Evolutionary conservation across 2,888 invertebrate genomes (phyloP).

Genomic region (Eugnorisma glareosa): DNA sequence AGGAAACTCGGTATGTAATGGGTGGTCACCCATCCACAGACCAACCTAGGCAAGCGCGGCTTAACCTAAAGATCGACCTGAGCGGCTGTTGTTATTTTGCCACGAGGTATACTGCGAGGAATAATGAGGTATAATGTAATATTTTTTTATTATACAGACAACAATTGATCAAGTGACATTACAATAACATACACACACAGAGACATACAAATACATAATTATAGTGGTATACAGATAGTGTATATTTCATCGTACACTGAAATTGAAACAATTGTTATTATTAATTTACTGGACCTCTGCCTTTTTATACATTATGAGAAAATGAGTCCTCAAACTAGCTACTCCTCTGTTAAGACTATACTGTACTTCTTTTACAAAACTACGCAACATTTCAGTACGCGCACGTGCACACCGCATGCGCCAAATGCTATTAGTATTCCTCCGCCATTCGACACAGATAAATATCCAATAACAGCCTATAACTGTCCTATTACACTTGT

Average conservation of each 20-base stretch:
- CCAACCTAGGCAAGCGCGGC: too few species aligned
- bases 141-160: too few species aligned
- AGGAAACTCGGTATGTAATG: too few species aligned
- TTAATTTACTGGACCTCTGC: background rate
- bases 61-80: too few species aligned
- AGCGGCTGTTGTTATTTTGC: too few species aligned
- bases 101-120: too few species aligned
- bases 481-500: slow-evolving; percentile 60
- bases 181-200: too few species aligned
- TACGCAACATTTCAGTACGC: background rate
- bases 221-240: background rate
- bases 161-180: too few species aligned
- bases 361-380: slow-evolving; percentile 1
- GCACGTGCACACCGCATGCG: slow-evolving; percentile 44
- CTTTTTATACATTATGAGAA: background rate
- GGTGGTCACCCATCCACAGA: too few species aligned
- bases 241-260: background rate
- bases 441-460: slow-evolving; percentile 54
- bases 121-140: too few species aligned
- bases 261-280: background rate
- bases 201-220: too few species aligned
- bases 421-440: slow-evolving; percentile 59
- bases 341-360: background rate
- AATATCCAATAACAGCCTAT: slow-evolving; percentile 62
- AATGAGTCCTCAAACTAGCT: background rate